A percentile compares a stretch with the other conserved stretches of the same genome.
Evolutionary conservation across 1,140 invertebrate genomes (phyloP).

Genomic region (Eciton burchellii): DNA sequence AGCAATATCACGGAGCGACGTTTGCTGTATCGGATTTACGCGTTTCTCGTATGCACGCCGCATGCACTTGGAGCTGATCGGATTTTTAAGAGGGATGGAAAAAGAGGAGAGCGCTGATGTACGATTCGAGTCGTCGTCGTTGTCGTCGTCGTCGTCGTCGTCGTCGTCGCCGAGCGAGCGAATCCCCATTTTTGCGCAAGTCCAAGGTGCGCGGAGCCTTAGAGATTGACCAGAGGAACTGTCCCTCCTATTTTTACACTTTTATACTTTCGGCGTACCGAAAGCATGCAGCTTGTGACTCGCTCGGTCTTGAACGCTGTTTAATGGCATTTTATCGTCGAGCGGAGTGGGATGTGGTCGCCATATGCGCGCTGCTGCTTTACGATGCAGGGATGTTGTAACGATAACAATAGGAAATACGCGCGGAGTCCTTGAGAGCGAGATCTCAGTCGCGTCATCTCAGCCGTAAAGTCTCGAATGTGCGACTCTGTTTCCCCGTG

Average conservation of each 20-base stretch:
- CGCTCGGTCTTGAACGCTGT: not conserved
- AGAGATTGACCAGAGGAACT: not conserved
- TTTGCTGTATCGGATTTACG: not conserved
- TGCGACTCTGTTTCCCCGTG: not conserved
- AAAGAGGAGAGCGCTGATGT: not conserved
- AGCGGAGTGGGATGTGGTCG: not conserved
- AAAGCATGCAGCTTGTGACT: not conserved
- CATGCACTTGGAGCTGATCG: not conserved
- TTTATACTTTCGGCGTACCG: not conserved
- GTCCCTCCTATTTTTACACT: not conserved
- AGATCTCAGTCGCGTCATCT: not conserved
- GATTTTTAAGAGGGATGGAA: not conserved
- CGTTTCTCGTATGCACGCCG: not conserved
- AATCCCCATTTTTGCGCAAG: not conserved
- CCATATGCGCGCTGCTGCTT: not conserved
- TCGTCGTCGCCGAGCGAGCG: not conserved
- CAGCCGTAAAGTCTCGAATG: not conserved
- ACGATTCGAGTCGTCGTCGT: no score
- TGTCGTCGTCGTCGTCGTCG: no score
- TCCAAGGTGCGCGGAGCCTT: no score
- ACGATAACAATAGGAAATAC: slow-evolving; percentile 1
- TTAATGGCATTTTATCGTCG: not conserved
- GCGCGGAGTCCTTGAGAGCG: not conserved
- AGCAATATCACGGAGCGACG: not conserved
- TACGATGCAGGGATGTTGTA: not conserved